Evolutionary conservation across 2,113 vertebrate genomes (phyloP).

Genomic region (Tyrannus savana): DNA sequence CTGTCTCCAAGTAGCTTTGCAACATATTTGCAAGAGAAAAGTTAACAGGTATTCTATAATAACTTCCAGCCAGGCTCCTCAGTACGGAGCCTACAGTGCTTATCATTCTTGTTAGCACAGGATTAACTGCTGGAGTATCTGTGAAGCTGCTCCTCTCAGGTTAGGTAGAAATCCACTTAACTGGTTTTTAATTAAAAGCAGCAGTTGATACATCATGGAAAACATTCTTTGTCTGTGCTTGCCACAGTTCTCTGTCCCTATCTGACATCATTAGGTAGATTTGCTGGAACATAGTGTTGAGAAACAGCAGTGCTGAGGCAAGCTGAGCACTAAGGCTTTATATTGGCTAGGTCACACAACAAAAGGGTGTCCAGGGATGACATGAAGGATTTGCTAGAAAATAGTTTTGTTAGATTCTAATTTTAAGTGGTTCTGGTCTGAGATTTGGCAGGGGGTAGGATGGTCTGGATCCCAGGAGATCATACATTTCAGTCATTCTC

Average conservation of each 20-base stretch:
- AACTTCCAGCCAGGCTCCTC: not conserved
- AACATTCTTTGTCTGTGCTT: not conserved
- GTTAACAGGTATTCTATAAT: not conserved
- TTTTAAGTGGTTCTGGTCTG: not conserved
- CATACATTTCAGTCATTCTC: not conserved
- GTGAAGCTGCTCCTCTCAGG: not conserved
- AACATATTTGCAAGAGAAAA: not conserved
- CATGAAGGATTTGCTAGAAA: not conserved
- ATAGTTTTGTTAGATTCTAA: not conserved
- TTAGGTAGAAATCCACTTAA: not conserved
- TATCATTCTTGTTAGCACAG: not conserved
- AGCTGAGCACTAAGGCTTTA: not conserved
- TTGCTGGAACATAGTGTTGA: fast-evolving
- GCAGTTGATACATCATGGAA: not conserved
- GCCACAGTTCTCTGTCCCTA: not conserved
- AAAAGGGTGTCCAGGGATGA: not conserved
- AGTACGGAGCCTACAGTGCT: not conserved
- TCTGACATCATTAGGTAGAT: not conserved
- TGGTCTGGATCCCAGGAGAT: not conserved
- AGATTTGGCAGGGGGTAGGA: not conserved
- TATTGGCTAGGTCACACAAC: not conserved
- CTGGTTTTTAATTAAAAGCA: constrained; percentile 24
- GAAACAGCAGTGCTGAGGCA: not conserved
- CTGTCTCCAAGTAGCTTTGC: not conserved
- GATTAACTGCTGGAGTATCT: not conserved